phyloP scores from a whole-genome alignment of 2,797 vertebrate species.

The Onychomys leucogaster region DNA sequence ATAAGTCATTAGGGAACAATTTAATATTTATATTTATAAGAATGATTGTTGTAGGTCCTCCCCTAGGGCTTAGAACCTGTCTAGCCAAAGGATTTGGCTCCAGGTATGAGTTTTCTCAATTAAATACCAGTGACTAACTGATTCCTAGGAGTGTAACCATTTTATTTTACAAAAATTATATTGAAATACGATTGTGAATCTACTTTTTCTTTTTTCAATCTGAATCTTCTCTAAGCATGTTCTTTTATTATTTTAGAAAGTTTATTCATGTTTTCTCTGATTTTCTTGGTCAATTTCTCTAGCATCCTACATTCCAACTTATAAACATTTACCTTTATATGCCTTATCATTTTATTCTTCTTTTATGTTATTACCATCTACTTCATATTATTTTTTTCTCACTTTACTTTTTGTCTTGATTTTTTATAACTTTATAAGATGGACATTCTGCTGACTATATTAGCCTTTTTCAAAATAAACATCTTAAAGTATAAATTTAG shows the following conservation, averaged over 20 bases:
- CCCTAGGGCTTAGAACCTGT: neutral
- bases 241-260: neutral
- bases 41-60: neutral
- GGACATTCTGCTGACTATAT: neutral
- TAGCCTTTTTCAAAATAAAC: neutral
- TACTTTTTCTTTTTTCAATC: neutral
- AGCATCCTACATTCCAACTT: neutral
- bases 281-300: neutral
- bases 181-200: neutral
- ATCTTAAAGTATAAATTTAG: conserved; percentile 1
- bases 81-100: neutral
- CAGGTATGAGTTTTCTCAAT: neutral
- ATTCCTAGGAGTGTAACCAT: neutral
- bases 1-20: neutral
- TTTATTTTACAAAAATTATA: neutral
- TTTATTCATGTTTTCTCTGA: neutral
- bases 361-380: neutral
- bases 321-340: neutral
- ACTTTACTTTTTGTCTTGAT: neutral
- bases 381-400: neutral
- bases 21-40: neutral
- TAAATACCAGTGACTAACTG: neutral
- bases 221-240: neutral
- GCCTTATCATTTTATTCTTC: neutral
- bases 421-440: neutral